Evolutionary conservation across 2,113 vertebrate species (phyloP).

Genomic region (Odobenus rosmarus): DNA sequence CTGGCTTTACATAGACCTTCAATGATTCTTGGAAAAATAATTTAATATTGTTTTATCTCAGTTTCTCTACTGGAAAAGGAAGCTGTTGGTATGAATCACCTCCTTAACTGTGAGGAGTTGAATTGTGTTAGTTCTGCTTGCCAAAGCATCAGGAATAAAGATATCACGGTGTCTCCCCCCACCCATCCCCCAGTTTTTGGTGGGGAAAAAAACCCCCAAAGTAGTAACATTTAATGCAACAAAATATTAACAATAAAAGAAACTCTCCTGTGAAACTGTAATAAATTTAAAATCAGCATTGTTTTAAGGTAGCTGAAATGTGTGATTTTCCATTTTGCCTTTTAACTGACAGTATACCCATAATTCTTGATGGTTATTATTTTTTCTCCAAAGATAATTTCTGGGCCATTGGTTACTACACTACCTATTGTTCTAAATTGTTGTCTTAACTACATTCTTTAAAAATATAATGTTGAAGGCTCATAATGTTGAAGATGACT

Average conservation of each 20-base stretch:
- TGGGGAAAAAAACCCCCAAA: neutral
- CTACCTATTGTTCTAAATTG: slow-evolving; percentile 53
- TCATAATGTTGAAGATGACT: slow-evolving; percentile 91
- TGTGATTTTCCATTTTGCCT: slow-evolving; percentile 1
- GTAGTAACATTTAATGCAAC: neutral
- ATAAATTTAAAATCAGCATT: slow-evolving; percentile 12
- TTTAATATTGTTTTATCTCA: neutral
- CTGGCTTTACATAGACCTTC: neutral
- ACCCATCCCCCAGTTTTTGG: neutral
- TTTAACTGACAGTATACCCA: slow-evolving; percentile 82
- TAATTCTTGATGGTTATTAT: slow-evolving; percentile 82
- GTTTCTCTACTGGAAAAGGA: slow-evolving; percentile 28
- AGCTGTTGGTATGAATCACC: neutral
- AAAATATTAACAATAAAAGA: slow-evolving; percentile 21
- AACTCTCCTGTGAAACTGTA: neutral
- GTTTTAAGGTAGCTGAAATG: neutral
- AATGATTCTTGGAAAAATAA: neutral
- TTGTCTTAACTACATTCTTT: slow-evolving; percentile 75
- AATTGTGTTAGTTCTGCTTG: neutral
- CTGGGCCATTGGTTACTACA: slow-evolving; percentile 36
- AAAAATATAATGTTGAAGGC: slow-evolving; percentile 89
- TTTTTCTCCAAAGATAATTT: slow-evolving; percentile 63
- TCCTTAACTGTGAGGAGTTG: neutral
- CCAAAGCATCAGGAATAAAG: neutral
- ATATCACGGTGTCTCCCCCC: neutral